phyloP scores from a whole-genome alignment of 2,797 vertebrate genomes.

The Scolopax bukidnonensis region DNA sequence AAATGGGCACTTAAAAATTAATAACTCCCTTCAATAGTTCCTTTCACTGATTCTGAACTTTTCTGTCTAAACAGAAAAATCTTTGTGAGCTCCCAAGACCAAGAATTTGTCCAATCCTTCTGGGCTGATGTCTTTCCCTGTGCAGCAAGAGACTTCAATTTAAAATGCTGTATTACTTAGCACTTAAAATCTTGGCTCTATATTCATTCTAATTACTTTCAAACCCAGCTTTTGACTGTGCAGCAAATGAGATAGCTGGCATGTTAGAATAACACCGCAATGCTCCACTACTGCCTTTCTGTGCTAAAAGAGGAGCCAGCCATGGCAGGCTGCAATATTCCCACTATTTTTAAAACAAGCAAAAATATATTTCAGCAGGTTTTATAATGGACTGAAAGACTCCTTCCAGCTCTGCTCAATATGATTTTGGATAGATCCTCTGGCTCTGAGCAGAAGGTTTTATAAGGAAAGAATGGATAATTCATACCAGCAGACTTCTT shows the following conservation, averaged over 20 bases:
- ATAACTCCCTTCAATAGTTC: neutral
- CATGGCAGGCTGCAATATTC: neutral
- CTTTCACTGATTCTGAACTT: neutral
- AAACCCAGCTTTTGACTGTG: constrained; percentile 38
- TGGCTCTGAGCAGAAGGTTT: neutral
- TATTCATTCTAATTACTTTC: constrained; percentile 56
- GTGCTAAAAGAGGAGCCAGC: neutral
- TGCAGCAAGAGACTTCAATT: constrained; percentile 11
- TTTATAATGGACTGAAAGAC: neutral
- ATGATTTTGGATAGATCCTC: neutral
- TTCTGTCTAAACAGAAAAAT: neutral
- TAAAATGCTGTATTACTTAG: constrained; percentile 27
- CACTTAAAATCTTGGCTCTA: constrained; percentile 43
- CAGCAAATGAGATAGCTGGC: constrained; percentile 49
- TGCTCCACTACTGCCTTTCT: constrained; percentile 32
- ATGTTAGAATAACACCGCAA: neutral
- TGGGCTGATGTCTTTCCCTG: neutral
- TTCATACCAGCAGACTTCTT: neutral
- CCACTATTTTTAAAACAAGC: constrained; percentile 16
- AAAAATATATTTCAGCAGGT: neutral
- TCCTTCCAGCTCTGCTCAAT: neutral
- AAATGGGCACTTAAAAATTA: neutral
- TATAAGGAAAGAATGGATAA: neutral
- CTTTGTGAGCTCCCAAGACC: neutral
- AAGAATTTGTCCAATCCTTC: neutral